Base-by-base conservation (phyloP, 1,140 invertebrate genomes). In the Octopus sinensis region DNA sequence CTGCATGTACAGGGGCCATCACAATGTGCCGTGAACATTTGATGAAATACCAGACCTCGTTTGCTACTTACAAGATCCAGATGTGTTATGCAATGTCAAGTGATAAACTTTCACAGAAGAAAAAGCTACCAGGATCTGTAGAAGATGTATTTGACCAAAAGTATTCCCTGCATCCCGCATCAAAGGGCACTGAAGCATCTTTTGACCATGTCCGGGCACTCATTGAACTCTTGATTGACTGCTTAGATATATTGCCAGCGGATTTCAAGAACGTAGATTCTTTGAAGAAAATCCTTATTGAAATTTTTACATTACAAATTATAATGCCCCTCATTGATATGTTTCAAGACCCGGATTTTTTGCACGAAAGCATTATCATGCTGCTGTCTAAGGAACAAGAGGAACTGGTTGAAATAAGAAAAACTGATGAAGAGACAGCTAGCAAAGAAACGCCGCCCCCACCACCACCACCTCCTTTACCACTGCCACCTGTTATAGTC, bases 71-170 rank as follows among this genome's bases (percentile, higher is more conserved):
- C 75, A 83, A 85, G 53, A 85, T 82, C 17, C 82, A 83, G 30
- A 82, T 78, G 30, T 71, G 52, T 7, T 62, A 78, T 9, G 51
- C 23, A 13, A 76, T 53, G 51, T 75, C 84, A 13, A 83, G 73
- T 78, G 62, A 82, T 23, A 62, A 71, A n/a, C 54, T 53, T 4
- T 77, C 56, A n/a, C 51, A 53, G n/a, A 52, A 54, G 43, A 54
- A 54, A 17, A 62, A 76, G 23, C 62, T 76, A 73, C 54, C 43
- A 80, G 79, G 78, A 23, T 83, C 84, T 30, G 75, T 86, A 4
- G 85, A 87, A 43, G 84, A 86, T 75, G 86, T 84, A 51, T 87
- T 85, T 82, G 82, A 85, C 23, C 75, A 78, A 6, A 84, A 84
- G 30, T 85, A 82, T 80, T 54, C 79, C 0, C 83, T 84, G 77